phyloP scores from a whole-genome alignment of 1,140 invertebrate species.

The Hyles vespertilio region DNA sequence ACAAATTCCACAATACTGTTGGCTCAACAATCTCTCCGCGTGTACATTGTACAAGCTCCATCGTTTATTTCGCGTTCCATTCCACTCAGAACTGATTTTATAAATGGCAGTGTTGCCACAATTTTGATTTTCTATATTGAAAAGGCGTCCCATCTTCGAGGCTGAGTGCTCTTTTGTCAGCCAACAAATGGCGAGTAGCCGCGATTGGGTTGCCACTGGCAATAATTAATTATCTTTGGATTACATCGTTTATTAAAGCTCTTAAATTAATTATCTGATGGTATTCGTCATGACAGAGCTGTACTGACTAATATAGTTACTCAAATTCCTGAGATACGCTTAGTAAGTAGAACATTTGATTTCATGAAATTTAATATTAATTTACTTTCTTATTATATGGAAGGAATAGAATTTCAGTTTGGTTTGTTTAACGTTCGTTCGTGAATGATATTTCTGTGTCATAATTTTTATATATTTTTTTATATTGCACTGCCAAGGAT shows the following conservation, averaged over 20 bases:
- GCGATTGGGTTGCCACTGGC: conserved; percentile 18
- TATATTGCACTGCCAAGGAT: too few relatives aligned
- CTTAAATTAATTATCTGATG: not conserved
- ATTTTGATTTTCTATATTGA: conserved; percentile 26
- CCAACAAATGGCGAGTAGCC: conserved; percentile 19
- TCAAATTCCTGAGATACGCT: too few relatives aligned
- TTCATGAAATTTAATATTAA: too few relatives aligned
- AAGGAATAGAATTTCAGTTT: too few relatives aligned
- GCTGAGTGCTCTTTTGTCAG: conserved; percentile 28
- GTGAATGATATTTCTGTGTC: too few relatives aligned
- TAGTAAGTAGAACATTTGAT: too few relatives aligned
- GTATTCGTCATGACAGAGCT: too few relatives aligned
- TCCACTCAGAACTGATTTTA: not conserved
- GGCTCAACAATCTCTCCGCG: not conserved
- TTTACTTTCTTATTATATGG: too few relatives aligned
- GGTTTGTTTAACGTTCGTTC: too few relatives aligned
- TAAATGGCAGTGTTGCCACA: not conserved
- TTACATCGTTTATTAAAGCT: not conserved
- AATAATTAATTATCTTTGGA: conserved; percentile 28
- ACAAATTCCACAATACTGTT: not conserved
- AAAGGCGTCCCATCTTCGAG: conserved; percentile 14
- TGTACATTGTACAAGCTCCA: not conserved
- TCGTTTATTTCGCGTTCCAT: not conserved
- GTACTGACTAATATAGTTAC: too few relatives aligned
- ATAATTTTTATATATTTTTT: too few relatives aligned